These are phyloP conservation scores for Achroia grisella DNA, from an alignment of 1,140 invertebrate genomes.

Conservation along the genomic window DNA sequence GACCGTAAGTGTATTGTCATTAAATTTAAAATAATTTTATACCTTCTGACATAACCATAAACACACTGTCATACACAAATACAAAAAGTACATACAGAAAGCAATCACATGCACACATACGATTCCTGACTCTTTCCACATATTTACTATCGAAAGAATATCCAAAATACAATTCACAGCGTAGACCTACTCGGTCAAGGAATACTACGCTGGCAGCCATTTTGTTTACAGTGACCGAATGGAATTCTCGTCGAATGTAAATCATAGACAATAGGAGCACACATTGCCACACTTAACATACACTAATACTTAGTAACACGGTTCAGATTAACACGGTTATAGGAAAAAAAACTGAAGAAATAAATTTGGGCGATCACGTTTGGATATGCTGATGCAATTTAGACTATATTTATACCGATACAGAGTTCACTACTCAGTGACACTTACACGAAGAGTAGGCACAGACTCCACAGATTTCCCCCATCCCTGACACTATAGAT, in stretches of 20 bases:
- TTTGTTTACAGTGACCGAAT: background rate
- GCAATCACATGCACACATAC: slow-evolving; percentile 15
- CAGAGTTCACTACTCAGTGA: slow-evolving; percentile 25
- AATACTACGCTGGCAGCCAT: background rate
- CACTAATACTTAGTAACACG: background rate
- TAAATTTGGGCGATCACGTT: slow-evolving; percentile 2
- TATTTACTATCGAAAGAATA: background rate
- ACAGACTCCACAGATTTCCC: slow-evolving; percentile 28
- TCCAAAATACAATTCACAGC: too few relatives aligned
- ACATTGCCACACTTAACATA: background rate
- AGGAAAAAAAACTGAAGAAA: background rate
- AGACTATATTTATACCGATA: slow-evolving; percentile 11
- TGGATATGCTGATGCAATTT: background rate
- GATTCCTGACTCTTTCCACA: slow-evolving; percentile 1
- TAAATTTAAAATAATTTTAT: too few relatives aligned
- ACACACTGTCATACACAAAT: too few relatives aligned
- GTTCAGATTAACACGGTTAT: background rate
- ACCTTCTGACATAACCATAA: too few relatives aligned
- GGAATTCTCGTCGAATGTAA: too few relatives aligned
- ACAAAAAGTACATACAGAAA: too few relatives aligned
- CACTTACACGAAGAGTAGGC: slow-evolving; percentile 19
- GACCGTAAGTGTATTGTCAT: too few relatives aligned
- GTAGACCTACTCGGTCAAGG: background rate
- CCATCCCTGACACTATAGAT: slow-evolving; percentile 15
- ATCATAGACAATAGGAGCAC: too few relatives aligned